These are phyloP conservation scores for Stichodactyla helianthus DNA, from an alignment of 64 coral and sea anemone genomes.

Conservation along the genomic window DNA sequence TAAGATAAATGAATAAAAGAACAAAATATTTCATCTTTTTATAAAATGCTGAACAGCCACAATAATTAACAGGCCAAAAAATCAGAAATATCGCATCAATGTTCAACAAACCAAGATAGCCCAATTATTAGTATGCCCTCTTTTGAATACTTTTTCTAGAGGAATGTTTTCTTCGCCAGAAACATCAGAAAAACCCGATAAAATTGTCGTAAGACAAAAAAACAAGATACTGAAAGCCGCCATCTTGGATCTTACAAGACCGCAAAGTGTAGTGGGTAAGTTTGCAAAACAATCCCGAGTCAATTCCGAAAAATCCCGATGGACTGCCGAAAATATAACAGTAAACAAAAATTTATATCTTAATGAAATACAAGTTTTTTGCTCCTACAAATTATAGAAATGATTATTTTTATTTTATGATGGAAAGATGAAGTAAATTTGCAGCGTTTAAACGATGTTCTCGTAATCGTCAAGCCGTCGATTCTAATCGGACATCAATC, in stretches of 20 bases:
- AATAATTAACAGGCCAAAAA: not conserved
- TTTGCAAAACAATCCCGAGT: not conserved
- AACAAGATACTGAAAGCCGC: conserved; percentile 31
- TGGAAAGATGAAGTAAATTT: not conserved
- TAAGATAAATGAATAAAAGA: not conserved
- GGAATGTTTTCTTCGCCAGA: conserved; percentile 12
- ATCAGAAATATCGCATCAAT: not conserved
- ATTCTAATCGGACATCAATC: not conserved
- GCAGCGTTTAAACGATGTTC: not conserved
- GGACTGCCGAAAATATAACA: not conserved
- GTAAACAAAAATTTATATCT: not conserved
- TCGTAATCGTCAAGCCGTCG: not conserved
- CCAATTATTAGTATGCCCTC: conserved; percentile 96
- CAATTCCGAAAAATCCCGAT: conserved; percentile 11
- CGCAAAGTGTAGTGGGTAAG: conserved; percentile 28
- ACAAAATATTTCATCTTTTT: no score
- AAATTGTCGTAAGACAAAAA: not conserved
- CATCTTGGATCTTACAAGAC: conserved; percentile 52
- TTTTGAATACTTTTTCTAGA: conserved; percentile 62
- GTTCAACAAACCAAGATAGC: conserved; percentile 72
- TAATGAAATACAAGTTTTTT: not conserved
- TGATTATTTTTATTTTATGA: not conserved
- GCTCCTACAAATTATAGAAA: not conserved
- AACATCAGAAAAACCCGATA: conserved; percentile 1
- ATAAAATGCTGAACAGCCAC: not conserved